phyloP scores from a whole-genome alignment of 2,888 invertebrate genomes.

The Diploptera punctata region DNA sequence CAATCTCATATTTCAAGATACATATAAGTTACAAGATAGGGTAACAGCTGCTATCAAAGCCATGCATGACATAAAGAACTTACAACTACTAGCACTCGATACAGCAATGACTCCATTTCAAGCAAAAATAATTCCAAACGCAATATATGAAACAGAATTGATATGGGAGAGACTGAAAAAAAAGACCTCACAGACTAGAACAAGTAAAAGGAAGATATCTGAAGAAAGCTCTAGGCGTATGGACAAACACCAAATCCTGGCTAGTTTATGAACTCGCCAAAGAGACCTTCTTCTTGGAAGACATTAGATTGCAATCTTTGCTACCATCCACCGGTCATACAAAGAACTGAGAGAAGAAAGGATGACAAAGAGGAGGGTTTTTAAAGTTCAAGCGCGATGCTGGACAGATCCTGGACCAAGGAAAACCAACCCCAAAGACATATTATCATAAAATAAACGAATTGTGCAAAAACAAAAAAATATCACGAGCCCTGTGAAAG shows the following conservation, averaged over 20 bases:
- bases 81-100: neutral
- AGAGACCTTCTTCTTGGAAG: too few species aligned
- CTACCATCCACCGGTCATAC: too few species aligned
- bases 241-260: neutral
- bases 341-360: too few species aligned
- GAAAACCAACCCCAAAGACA: too few species aligned
- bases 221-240: neutral
- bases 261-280: too few species aligned
- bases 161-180: neutral
- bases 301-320: too few species aligned
- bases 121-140: neutral
- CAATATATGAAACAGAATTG: neutral
- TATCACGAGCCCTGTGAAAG: neutral
- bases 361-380: too few species aligned
- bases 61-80: neutral
- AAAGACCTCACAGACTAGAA: neutral
- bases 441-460: neutral
- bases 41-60: slow-evolving; percentile 1
- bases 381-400: too few species aligned
- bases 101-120: neutral
- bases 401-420: too few species aligned
- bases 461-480: neutral
- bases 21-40: neutral
- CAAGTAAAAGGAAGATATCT: neutral
- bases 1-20: neutral